Conservation (phyloP, 2,113 vertebrate species). For the Chitala chitala region DNA sequence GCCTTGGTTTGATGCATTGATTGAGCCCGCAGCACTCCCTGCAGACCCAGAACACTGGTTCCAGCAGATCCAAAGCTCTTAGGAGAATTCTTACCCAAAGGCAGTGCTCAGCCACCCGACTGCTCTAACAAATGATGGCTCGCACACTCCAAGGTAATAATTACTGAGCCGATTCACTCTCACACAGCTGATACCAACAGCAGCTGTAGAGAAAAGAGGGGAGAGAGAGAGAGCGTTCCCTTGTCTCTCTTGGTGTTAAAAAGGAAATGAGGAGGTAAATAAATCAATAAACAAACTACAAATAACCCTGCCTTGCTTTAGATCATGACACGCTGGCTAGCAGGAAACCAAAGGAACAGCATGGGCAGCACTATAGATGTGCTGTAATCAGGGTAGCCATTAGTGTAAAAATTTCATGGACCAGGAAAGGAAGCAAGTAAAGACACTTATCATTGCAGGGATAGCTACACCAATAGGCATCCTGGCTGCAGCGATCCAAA, state of each 20-base stretch:
- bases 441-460: slow-evolving; percentile 34
- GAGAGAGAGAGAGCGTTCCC: not conserved
- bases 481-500: not conserved
- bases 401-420: slow-evolving; percentile 33
- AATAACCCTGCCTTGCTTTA: slow-evolving; percentile 4
- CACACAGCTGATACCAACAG: slow-evolving; percentile 20
- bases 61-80: slow-evolving; percentile 49
- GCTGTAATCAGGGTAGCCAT: slow-evolving; percentile 37
- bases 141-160: slow-evolving; percentile 45
- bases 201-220: not conserved
- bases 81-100: slow-evolving; percentile 56
- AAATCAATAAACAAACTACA: slow-evolving; percentile 22
- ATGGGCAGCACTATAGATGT: slow-evolving; percentile 21
- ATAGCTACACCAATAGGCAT: slow-evolving; percentile 30
- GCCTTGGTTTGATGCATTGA: slow-evolving; percentile 65
- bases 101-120: slow-evolving; percentile 36
- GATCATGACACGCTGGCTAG: not conserved
- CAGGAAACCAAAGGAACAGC: not conserved
- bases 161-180: slow-evolving; percentile 31
- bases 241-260: slow-evolving; percentile 2
- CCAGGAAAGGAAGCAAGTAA: slow-evolving; percentile 26
- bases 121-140: slow-evolving; percentile 47
- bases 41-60: slow-evolving; percentile 56
- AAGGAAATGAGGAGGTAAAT: slow-evolving; percentile 16
- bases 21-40: slow-evolving; percentile 63